Evolutionary conservation across 2,113 vertebrate genomes (phyloP).

Genomic region (Nicator chloris): DNA sequence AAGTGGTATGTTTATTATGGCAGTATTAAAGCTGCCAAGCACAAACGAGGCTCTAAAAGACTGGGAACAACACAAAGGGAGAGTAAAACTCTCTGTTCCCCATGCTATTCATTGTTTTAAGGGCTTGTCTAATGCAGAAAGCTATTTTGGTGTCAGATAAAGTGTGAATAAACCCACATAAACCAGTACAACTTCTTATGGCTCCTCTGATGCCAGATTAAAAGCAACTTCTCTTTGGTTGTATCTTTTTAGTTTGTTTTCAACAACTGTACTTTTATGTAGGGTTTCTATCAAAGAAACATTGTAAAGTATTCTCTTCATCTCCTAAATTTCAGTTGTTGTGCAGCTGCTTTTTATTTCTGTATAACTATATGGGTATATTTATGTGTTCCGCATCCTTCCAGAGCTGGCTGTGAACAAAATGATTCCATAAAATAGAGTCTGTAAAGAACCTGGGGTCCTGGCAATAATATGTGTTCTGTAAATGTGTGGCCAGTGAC

Average conservation of each 20-base stretch:
- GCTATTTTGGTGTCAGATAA: background rate
- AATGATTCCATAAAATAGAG: background rate
- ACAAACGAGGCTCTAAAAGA: background rate
- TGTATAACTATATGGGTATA: background rate
- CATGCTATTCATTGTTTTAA: background rate
- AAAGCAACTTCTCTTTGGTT: background rate
- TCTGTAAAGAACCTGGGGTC: background rate
- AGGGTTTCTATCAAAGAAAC: background rate
- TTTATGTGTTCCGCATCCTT: background rate
- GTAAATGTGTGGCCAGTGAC: background rate
- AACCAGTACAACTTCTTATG: background rate
- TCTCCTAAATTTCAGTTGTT: background rate
- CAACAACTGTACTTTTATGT: background rate
- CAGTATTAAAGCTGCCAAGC: background rate
- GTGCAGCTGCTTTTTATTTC: background rate
- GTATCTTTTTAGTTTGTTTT: background rate
- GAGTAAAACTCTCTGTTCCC: background rate
- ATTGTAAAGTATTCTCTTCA: background rate
- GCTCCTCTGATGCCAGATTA: background rate
- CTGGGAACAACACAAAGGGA: background rate
- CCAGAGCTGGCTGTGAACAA: background rate
- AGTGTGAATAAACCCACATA: background rate
- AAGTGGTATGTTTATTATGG: background rate
- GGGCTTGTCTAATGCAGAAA: background rate
- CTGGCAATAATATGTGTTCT: background rate